A percentile compares a stretch with the other conserved stretches of the same genome.
Evolutionary conservation across 1,140 invertebrate species (phyloP).

Genomic region (Drosophila littoralis): DNA sequence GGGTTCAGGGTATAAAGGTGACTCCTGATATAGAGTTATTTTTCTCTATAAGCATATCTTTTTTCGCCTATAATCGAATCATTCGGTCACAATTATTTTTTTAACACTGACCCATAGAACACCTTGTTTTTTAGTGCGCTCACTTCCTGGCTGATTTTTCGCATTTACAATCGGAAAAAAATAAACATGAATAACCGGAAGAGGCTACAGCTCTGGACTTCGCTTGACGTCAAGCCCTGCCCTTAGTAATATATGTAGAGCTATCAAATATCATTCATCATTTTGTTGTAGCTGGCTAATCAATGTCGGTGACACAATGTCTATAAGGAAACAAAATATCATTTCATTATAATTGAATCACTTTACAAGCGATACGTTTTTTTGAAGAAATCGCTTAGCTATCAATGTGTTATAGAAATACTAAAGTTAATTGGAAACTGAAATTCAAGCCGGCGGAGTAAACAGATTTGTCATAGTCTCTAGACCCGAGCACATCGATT

Average conservation of each 20-base stretch:
- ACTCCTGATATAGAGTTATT: no score
- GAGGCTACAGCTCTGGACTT: constrained; percentile 23
- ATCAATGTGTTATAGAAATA: constrained; percentile 23
- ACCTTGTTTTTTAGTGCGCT: neutral
- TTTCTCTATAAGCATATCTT: no score
- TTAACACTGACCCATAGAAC: constrained; percentile 35
- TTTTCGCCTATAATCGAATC: no score
- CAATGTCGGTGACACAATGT: constrained; percentile 72
- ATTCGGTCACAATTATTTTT: constrained; percentile 16
- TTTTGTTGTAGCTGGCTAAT: constrained; percentile 30
- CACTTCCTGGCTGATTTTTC: constrained; percentile 9
- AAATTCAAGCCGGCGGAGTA: constrained; percentile 23
- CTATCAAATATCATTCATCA: constrained; percentile 51
- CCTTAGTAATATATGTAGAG: constrained; percentile 31
- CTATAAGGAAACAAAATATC: constrained; percentile 66
- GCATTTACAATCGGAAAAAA: neutral
- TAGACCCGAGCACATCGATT: neutral
- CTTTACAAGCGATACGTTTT: constrained; percentile 32
- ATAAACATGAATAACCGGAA: constrained; percentile 34
- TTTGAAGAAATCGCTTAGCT: constrained; percentile 47
- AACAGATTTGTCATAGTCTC: constrained; percentile 51
- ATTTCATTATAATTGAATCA: constrained; percentile 76
- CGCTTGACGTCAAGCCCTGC: constrained; percentile 31
- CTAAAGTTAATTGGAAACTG: constrained; percentile 32
- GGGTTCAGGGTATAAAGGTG: no score